Conservation (phyloP, 2,113 vertebrate species). For the Hemibagrus wyckioides region DNA sequence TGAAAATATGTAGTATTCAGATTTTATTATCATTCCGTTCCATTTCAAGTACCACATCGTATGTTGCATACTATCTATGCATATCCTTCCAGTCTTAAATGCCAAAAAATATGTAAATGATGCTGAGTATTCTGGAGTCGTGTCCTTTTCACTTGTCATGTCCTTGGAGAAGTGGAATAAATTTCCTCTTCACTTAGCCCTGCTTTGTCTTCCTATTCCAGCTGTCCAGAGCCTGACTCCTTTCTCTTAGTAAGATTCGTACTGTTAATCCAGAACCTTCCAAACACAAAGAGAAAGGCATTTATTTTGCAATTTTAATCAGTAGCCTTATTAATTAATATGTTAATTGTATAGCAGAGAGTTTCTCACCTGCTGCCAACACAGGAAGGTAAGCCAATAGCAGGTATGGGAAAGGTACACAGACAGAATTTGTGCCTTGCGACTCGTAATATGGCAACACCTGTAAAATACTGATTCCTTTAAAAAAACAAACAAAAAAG, state of each 20-base stretch:
- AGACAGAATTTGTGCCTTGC: slow-evolving; percentile 68
- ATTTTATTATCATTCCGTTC: neutral
- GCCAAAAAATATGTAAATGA: neutral
- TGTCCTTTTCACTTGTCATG: neutral
- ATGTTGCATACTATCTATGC: neutral
- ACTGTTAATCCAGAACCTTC: slow-evolving; percentile 64
- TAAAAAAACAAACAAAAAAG: neutral
- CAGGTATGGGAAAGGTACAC: slow-evolving; percentile 72
- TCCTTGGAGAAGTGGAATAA: neutral
- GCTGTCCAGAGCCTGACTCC: slow-evolving; percentile 56
- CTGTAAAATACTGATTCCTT: slow-evolving; percentile 83
- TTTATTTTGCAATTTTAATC: neutral
- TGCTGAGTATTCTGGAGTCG: neutral
- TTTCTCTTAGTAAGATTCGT: slow-evolving; percentile 68
- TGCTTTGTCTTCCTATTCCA: slow-evolving; percentile 66
- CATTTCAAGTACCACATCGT: neutral
- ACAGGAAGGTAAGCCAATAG: slow-evolving; percentile 79
- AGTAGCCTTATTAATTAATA: neutral
- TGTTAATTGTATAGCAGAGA: neutral
- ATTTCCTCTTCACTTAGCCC: slow-evolving; percentile 51
- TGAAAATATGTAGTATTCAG: neutral
- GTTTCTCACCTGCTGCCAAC: slow-evolving; percentile 80
- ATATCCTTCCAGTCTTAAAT: neutral
- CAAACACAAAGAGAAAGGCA: slow-evolving; percentile 29
- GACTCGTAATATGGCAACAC: slow-evolving; percentile 79